Conservation (phyloP, 2,113 vertebrate genomes). For the Trogon surrucura region DNA sequence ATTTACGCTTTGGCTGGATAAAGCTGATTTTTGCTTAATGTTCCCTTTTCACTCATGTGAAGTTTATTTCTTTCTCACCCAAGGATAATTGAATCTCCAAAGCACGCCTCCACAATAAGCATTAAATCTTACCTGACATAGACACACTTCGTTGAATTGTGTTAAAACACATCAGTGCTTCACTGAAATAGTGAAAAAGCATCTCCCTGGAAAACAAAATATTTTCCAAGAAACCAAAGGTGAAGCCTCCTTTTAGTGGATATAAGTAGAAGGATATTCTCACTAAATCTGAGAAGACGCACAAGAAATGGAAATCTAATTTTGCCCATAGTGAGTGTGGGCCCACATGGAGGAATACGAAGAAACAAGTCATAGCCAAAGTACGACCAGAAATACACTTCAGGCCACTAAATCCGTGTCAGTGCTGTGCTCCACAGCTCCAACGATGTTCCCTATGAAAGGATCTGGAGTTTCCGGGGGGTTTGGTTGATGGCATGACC, state of each 20-base stretch:
- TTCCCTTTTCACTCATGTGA: neutral
- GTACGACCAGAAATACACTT: neutral
- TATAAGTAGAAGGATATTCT: neutral
- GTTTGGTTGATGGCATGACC: neutral
- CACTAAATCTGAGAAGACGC: neutral
- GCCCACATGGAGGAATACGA: neutral
- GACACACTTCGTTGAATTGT: neutral
- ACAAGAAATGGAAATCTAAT: neutral
- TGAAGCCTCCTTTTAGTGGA: neutral
- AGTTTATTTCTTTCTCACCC: neutral
- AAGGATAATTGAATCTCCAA: slow-evolving; percentile 26
- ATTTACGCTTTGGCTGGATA: neutral
- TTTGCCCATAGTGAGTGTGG: neutral
- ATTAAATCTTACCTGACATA: slow-evolving; percentile 34
- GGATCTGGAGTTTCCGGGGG: neutral
- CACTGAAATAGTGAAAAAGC: neutral
- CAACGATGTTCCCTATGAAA: neutral
- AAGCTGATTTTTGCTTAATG: neutral
- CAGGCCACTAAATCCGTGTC: neutral
- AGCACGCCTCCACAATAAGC: neutral
- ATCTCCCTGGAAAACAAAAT: neutral
- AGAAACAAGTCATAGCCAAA: neutral
- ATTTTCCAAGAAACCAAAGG: neutral
- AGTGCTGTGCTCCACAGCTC: neutral
- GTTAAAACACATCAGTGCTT: slow-evolving; percentile 4